A percentile compares a stretch with the other conserved stretches of the same genome.
phyloP scores from a whole-genome alignment of 1,140 invertebrate genomes.

The Chymomyza costata region DNA sequence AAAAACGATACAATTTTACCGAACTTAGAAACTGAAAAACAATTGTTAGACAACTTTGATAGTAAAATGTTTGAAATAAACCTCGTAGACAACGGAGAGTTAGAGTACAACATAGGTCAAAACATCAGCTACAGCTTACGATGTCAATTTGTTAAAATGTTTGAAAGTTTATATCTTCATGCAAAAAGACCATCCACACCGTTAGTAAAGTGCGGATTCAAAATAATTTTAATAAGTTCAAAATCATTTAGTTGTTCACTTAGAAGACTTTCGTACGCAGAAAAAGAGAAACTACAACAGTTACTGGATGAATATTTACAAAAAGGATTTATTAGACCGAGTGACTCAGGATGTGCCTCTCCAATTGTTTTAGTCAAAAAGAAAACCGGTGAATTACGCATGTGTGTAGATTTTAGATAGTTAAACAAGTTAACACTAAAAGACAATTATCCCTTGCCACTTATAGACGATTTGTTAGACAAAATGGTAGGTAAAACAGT shows the following conservation, averaged over 20 bases:
- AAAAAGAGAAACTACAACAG: no score
- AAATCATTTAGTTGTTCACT: constrained; percentile 1
- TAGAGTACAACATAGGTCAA: no score
- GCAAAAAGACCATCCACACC: not conserved
- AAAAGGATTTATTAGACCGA: constrained; percentile 40
- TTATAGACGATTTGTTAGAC: constrained; percentile 66
- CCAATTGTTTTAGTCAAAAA: constrained; percentile 53
- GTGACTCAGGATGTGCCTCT: constrained; percentile 51
- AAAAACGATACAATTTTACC: not conserved
- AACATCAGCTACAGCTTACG: not conserved
- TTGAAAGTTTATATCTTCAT: no score
- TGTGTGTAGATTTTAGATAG: constrained; percentile 38
- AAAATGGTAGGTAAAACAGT: constrained; percentile 24
- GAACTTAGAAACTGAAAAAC: no score
- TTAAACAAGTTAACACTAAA: constrained; percentile 40
- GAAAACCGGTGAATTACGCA: constrained; percentile 37
- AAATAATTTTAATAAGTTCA: not conserved
- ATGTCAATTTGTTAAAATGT: not conserved
- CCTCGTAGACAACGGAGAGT: not conserved
- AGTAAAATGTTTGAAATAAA: not conserved
- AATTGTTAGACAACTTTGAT: no score
- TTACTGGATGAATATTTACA: constrained; percentile 42
- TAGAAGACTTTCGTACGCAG: not conserved
- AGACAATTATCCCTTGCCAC: constrained; percentile 54
- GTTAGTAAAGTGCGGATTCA: not conserved